Percentiles rank a stretch among this genome's conserved stretches.
phyloP scores from a whole-genome alignment of 1,140 invertebrate genomes.

The Monochamus saltuarius region DNA sequence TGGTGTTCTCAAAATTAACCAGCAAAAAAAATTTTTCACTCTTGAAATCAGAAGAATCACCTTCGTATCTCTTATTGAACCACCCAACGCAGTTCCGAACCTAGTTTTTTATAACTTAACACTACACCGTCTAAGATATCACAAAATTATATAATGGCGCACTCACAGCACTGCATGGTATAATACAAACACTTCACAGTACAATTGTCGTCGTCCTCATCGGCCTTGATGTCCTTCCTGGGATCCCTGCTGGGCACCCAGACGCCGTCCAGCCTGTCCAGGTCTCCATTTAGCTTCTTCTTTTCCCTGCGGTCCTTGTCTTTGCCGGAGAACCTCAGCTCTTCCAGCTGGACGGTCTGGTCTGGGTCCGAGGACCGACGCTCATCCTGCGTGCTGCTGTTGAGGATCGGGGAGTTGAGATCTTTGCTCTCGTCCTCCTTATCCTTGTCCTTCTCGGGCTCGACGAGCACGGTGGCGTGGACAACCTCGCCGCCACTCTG shows the following conservation, averaged over 20 bases:
- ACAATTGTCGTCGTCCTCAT: slow-evolving; percentile 33
- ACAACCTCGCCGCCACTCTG: not conserved
- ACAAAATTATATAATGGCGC: slow-evolving; percentile 19
- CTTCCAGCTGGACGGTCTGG: not conserved
- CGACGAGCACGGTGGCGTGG: not conserved
- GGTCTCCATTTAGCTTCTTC: not conserved
- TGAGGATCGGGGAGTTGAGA: not conserved
- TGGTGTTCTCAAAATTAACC: too few relatives aligned
- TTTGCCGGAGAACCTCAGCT: not conserved
- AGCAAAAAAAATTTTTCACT: too few relatives aligned
- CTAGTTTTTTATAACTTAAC: too few relatives aligned
- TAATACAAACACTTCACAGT: slow-evolving; percentile 39
- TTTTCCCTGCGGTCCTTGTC: not conserved
- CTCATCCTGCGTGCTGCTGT: not conserved
- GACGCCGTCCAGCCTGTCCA: slow-evolving; percentile 20
- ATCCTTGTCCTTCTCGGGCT: not conserved
- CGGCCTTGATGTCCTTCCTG: slow-evolving; percentile 21
- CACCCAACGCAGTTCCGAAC: too few relatives aligned
- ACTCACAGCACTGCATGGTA: slow-evolving; percentile 40
- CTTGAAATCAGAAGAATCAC: too few relatives aligned
- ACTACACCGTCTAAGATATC: too few relatives aligned
- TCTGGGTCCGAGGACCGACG: not conserved
- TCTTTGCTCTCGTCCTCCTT: not conserved
- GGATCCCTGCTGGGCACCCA: slow-evolving; percentile 21
- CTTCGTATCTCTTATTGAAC: too few relatives aligned